Base-by-base conservation (phyloP, 2,888 invertebrate species). In the Argynnis bischoffii region DNA sequence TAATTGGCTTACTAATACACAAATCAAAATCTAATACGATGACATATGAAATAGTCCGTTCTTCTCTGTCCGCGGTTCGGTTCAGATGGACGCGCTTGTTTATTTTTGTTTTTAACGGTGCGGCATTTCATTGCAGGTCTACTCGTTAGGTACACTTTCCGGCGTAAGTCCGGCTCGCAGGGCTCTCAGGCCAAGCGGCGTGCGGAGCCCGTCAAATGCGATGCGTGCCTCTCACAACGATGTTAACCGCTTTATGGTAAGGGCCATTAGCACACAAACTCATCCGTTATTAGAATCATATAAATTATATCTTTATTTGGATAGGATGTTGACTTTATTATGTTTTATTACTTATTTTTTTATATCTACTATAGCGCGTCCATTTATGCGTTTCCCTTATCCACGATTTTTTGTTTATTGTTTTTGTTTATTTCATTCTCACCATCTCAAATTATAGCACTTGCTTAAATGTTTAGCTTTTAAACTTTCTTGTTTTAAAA, bases 141-240 rank as follows among this genome's bases (percentile, higher is more conserved):
- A 84, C 93, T 93, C 91, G 93, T 93, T 93, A 93, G 93, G 93
- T 93, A 93, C 92, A 93, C 93, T 89, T 93, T 93, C 89, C 93
- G 93, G 86, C 93, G 93, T 93, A 93, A 93, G 89, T 92, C 93
- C 88, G 91, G 90, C 85, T 89, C 92, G 85, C 92, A 92, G 84
- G 89, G 87, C 87, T 88, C 92, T 87, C 91, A 90, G 87, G 87
- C 86, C 88, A 91, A 88, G 88, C 88, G 89, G 83, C 90, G 89
- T 81, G 84, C 88, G 81, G 92, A 93, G 85, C 89, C 91, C 84
- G 91, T 90, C 89, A 89, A 90, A 88, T 93, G 93, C 89, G 92
- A 93, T 87, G 92, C 93, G 89, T 93, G 93, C 90, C 92, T 93
- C 88, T 93, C 93, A 81, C 93, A 93, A 88, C 91, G 93, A 85